Evolutionary conservation across 2,888 invertebrate genomes (phyloP), one percentile per base, ranked within the genome.

Genomic region (Atrina japonica): DNA sequence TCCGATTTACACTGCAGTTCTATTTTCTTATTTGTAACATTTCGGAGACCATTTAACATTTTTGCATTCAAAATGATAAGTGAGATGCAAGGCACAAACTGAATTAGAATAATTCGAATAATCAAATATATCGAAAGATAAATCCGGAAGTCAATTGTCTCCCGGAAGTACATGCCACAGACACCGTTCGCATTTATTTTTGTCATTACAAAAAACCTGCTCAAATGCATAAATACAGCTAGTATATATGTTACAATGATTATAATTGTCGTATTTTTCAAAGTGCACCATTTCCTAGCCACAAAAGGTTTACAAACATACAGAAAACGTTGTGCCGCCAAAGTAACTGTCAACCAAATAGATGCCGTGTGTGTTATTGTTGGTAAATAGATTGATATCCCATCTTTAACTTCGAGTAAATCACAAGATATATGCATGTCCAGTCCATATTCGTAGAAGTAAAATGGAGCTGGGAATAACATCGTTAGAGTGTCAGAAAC

Each of bases 291-390:
- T 25, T 65, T 40, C 16, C 77, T 47, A 23, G 78, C 78, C 3
- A 69, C 70, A 49, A 80, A 82, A 1, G 81, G 81, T 41, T 80
- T 76, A 65, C 81, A 82, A 16, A 82, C 80, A 50, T 80, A 82
- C 50, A 78, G 50, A 41, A 78, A 82, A 43, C 81, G 53, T 47
- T 82, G 81, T 18, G 75, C 49, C 0, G 80, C 70, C 5, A 82
- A 61, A 1, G 75, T 30, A 0, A 82, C 73, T 0, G 80, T 80
- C 66, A 80, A 70, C 81, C 81, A 82, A 21, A 82, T 71, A 1
- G 81, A 82, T 2, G 75, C 78, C 1, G 81, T 82, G n/a, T 82
- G 81, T 29, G 71, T 63, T 2, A 72, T 72, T 9, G 71, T 72
- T 9, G 71, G 71, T 11, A 72, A 30, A 27, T 67, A 72, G 16